A percentile compares a stretch with the other conserved stretches of the same genome.
These are phyloP conservation scores for Imbricaverruca yamaguchii DNA, from an alignment of 2,888 invertebrate species.

Conservation along the genomic window DNA sequence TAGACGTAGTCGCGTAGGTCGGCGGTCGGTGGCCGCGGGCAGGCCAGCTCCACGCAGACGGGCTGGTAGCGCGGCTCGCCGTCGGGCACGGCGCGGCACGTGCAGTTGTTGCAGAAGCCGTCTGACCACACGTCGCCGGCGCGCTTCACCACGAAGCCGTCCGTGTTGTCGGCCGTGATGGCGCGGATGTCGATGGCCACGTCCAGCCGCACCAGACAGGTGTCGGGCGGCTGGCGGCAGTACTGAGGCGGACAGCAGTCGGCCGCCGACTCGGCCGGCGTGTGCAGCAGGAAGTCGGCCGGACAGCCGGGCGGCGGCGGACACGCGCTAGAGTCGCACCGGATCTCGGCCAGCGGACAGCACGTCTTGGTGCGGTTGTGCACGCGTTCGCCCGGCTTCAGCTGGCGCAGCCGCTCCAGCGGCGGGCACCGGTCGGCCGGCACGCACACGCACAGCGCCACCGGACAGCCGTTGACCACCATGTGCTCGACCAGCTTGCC, in stretches of 20 bases:
- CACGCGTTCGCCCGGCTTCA: conserved; percentile 26
- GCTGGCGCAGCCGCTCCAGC: conserved; percentile 36
- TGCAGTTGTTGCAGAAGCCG: conserved; percentile 60
- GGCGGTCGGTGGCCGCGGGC: conserved; percentile 37
- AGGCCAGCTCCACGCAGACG: conserved; percentile 41
- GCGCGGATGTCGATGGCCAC: conserved; percentile 4
- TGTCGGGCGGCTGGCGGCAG: neutral
- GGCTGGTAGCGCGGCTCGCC: conserved; percentile 32
- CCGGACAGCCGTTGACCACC: conserved; percentile 30
- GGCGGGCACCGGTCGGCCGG: conserved; percentile 55
- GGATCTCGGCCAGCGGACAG: neutral
- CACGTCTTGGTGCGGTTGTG: neutral
- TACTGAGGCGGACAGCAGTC: neutral
- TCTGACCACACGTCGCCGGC: conserved; percentile 57
- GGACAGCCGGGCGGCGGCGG: conserved; percentile 10
- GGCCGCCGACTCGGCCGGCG: neutral
- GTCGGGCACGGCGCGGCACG: conserved; percentile 45
- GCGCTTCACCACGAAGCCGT: conserved; percentile 7
- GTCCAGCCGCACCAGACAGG: conserved; percentile 12
- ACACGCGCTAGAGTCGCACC: neutral
- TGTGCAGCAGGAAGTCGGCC: neutral
- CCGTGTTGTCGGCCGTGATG: neutral
- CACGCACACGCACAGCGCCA: conserved; percentile 32
- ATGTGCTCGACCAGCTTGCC: conserved; percentile 29
- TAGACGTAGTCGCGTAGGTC: conserved; percentile 32